Evolutionary conservation across 2,888 invertebrate genomes (phyloP).

Genomic region (Girardia tigrina): DNA sequence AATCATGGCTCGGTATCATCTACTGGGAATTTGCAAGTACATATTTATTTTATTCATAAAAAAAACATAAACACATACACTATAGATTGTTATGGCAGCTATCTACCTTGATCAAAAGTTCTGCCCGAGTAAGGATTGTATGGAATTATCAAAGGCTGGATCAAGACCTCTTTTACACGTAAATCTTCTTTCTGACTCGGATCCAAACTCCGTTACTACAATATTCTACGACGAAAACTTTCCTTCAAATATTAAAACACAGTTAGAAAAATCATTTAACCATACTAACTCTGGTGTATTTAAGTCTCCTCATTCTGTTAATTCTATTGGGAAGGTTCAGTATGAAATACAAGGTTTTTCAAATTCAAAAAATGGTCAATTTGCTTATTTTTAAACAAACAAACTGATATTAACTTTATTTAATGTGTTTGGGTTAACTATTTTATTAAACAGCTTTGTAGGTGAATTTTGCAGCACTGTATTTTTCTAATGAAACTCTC

Average conservation of each 20-base stretch:
- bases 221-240: neutral
- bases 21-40: constrained; percentile 20
- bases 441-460: no score
- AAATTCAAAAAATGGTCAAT: neutral
- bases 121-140: constrained; percentile 19
- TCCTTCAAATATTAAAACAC: neutral
- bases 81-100: neutral
- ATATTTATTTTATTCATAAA: neutral
- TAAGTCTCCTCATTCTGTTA: neutral
- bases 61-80: neutral
- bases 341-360: constrained; percentile 4
- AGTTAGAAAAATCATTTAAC: neutral
- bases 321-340: neutral
- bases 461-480: no score
- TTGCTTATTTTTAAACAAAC: constrained; percentile 16
- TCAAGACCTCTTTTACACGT: neutral
- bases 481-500: no score
- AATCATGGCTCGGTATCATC: neutral
- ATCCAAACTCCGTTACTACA: neutral
- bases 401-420: no score
- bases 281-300: neutral
- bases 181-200: neutral
- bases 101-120: neutral
- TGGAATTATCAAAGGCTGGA: neutral
- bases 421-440: no score